Percentiles rank a stretch among this genome's conserved stretches.
Conservation (phyloP, 2,888 invertebrate species). For the Biston stratarius region DNA sequence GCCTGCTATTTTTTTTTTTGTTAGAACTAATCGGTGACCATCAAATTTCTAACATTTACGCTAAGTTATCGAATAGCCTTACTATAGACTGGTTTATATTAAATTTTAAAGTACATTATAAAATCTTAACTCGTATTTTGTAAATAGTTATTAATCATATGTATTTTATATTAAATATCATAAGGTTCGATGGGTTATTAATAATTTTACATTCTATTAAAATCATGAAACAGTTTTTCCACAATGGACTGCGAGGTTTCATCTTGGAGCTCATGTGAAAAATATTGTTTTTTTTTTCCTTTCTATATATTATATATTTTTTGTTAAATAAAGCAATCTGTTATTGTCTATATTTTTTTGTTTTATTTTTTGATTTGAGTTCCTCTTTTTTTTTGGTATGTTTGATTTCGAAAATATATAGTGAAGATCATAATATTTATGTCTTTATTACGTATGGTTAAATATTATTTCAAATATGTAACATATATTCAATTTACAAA, state of each 20-base stretch:
- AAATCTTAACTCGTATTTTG: constrained; percentile 84
- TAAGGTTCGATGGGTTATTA: constrained; percentile 86
- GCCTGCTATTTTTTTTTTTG: constrained; percentile 74
- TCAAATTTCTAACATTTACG: constrained; percentile 79
- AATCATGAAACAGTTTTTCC: constrained; percentile 73
- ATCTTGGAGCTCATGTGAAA: constrained; percentile 74
- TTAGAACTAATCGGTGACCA: constrained; percentile 46
- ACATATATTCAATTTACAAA: constrained; percentile 13
- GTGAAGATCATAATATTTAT: constrained; percentile 75
- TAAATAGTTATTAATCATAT: constrained; percentile 86
- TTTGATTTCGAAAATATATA: constrained; percentile 66
- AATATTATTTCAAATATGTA: constrained; percentile 54
- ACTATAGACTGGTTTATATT: constrained; percentile 86
- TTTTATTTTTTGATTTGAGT: constrained; percentile 75
- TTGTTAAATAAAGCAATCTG: constrained; percentile 87
- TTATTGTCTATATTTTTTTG: constrained; percentile 82
- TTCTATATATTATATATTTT: constrained; percentile 86
- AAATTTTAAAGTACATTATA: constrained; percentile 77
- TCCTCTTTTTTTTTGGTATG: constrained; percentile 52
- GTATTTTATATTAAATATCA: constrained; percentile 85
- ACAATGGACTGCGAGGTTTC: constrained; percentile 60
- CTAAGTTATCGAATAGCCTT: constrained; percentile 84
- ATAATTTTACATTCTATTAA: constrained; percentile 69
- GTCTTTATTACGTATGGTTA: constrained; percentile 78
- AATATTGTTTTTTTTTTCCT: constrained; percentile 79